Evolutionary conservation across 2,888 invertebrate species (phyloP).

Genomic region (Microctonus hyperodae): DNA sequence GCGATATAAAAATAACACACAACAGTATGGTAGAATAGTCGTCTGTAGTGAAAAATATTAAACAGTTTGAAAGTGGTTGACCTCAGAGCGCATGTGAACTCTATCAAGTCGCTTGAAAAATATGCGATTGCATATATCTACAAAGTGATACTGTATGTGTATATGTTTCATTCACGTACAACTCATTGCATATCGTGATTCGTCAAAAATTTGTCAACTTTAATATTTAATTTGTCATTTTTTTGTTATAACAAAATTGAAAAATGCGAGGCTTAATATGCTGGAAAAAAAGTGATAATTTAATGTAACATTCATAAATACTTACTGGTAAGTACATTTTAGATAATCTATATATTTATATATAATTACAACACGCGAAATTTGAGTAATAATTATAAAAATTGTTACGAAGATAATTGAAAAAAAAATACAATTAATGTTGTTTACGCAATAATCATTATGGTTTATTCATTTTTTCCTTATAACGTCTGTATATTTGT

Average conservation of each 20-base stretch:
- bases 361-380: no score
- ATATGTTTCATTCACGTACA: background rate
- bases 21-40: background rate
- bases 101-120: background rate
- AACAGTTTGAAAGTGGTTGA: constrained; percentile 11
- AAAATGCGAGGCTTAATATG: background rate
- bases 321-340: background rate
- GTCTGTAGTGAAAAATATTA: background rate
- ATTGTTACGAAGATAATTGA: no score
- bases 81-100: background rate
- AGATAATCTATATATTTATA: no score
- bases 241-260: background rate
- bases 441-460: no score
- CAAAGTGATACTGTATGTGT: background rate
- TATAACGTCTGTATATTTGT: no score
- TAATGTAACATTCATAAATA: background rate
- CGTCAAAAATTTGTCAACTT: background rate
- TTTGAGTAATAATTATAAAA: no score
- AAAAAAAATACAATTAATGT: no score
- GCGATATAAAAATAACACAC: background rate
- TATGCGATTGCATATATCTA: background rate
- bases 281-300: background rate
- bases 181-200: background rate
- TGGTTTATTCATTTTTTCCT: no score
- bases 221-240: background rate